These are phyloP conservation scores for Magallana ariakensis DNA, from an alignment of 1,140 invertebrate genomes.

Conservation along the genomic window DNA sequence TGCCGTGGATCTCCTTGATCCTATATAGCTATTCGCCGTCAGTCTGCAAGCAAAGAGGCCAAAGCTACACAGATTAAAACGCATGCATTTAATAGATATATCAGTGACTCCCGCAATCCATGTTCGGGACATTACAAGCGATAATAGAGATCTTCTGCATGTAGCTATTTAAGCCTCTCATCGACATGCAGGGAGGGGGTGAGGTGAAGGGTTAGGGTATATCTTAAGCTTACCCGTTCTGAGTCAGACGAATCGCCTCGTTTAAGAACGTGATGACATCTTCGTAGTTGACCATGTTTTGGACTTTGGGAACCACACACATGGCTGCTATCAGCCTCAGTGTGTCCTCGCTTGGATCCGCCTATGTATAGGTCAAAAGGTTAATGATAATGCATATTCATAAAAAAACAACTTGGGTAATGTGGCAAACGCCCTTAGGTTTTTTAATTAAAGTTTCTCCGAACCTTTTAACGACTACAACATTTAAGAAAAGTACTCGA, in stretches of 20 bases:
- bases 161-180: background rate
- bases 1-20: background rate
- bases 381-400: no score
- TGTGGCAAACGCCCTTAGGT: no score
- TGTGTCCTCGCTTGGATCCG: conserved; percentile 17
- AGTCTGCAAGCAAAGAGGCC: background rate
- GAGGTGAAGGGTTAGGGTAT: no score
- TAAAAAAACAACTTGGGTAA: no score
- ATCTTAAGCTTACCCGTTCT: conserved; percentile 43
- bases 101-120: background rate
- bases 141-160: background rate
- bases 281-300: conserved; percentile 49
- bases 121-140: background rate
- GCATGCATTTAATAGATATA: background rate
- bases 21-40: background rate
- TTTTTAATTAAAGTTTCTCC: no score
- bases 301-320: conserved; percentile 45
- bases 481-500: no score
- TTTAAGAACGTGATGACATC: conserved; percentile 43
- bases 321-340: conserved; percentile 45
- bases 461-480: no score
- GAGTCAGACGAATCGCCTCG: conserved; percentile 38
- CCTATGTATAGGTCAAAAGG: background rate
- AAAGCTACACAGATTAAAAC: background rate
- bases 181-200: background rate